Evolutionary conservation across 1,140 invertebrate species (phyloP).

Genomic region (Cecropterus lyciades): DNA sequence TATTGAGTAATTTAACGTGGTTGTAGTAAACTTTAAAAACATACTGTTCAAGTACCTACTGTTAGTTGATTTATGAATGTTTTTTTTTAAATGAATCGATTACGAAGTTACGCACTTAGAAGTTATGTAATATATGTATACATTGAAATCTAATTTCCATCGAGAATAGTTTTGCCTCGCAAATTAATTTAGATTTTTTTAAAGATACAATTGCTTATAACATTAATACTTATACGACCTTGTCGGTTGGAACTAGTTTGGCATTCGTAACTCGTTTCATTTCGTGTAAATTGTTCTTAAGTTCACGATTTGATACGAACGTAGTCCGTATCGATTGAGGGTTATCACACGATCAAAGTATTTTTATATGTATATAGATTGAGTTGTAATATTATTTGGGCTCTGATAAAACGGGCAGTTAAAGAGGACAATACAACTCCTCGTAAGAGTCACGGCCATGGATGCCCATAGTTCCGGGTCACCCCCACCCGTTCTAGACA

Average conservation of each 20-base stretch:
- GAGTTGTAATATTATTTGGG: background rate
- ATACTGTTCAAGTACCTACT: no score
- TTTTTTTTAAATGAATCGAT: no score
- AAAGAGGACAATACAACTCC: background rate
- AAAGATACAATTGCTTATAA: constrained; percentile 55
- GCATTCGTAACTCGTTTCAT: constrained; percentile 66
- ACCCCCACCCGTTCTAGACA: constrained; percentile 60
- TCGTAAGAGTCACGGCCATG: constrained; percentile 53
- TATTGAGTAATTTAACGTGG: no score
- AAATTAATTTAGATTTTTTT: constrained; percentile 21
- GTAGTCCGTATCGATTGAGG: constrained; percentile 4
- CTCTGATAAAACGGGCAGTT: background rate
- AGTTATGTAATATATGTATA: no score
- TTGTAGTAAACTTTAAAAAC: no score
- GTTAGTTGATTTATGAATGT: no score
- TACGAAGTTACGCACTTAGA: no score
- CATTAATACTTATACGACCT: constrained; percentile 62
- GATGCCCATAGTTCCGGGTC: constrained; percentile 65
- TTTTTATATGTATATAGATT: no score
- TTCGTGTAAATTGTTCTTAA: constrained; percentile 46
- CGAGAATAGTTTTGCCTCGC: background rate
- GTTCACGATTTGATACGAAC: constrained; percentile 37
- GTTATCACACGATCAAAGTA: constrained; percentile 3
- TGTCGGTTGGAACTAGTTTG: constrained; percentile 71
- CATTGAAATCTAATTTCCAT: background rate